Evolutionary conservation across 2,888 invertebrate genomes (phyloP).

Genomic region (Temnothorax unifasciatus): DNA sequence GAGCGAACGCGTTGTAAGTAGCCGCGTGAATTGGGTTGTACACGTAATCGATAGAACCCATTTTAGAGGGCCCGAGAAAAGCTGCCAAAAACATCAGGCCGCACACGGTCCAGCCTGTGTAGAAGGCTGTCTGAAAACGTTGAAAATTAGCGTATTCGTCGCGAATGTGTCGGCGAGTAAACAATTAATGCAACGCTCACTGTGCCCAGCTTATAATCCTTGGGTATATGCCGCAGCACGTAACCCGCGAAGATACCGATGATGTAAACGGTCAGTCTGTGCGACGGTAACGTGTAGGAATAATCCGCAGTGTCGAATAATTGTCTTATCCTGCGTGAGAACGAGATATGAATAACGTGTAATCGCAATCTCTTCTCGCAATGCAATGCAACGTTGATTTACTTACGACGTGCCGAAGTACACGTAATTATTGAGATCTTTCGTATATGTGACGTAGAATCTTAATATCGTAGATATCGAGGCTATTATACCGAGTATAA

Average conservation of each 20-base stretch:
- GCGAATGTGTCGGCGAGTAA: not conserved
- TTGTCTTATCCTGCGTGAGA: slow-evolving; percentile 87
- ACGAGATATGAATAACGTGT: not conserved
- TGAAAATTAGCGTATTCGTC: slow-evolving; percentile 5
- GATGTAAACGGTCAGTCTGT: slow-evolving; percentile 90
- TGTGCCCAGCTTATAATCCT: slow-evolving; percentile 86
- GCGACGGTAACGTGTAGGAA: slow-evolving; percentile 90
- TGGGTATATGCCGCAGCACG: slow-evolving; percentile 87
- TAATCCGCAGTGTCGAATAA: slow-evolving; percentile 90
- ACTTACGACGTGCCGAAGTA: slow-evolving; percentile 91
- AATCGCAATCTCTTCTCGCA: not conserved
- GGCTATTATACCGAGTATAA: slow-evolving; percentile 86
- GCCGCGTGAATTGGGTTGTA: slow-evolving; percentile 90
- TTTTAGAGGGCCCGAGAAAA: slow-evolving; percentile 89
- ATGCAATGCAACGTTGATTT: not conserved
- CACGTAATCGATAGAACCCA: slow-evolving; percentile 89
- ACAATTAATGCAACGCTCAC: slow-evolving; percentile 79
- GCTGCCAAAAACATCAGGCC: slow-evolving; percentile 87
- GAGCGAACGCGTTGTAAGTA: slow-evolving; percentile 90
- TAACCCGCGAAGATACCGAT: slow-evolving; percentile 90
- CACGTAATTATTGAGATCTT: slow-evolving; percentile 89
- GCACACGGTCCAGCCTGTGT: slow-evolving; percentile 88
- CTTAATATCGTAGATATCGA: slow-evolving; percentile 88
- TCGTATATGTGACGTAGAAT: slow-evolving; percentile 89
- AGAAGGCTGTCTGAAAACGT: slow-evolving; percentile 85